Percentiles rank a stretch among this genome's conserved stretches.
These are phyloP conservation scores for Drosophila sordidapex DNA, from an alignment of 2,888 invertebrate species.

Conservation along the genomic window DNA sequence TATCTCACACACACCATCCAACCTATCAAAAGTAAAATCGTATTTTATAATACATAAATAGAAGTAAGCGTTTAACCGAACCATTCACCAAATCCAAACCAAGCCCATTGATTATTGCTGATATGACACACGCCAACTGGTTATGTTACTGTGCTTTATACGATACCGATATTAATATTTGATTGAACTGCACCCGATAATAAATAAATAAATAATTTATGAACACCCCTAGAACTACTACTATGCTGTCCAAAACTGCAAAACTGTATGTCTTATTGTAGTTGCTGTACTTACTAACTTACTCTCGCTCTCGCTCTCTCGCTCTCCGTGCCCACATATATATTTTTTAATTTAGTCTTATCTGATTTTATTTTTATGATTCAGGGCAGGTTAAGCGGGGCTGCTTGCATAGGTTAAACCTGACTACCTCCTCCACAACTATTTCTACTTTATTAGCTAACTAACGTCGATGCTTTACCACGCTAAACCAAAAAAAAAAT, in stretches of 20 bases:
- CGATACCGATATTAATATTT: conserved; percentile 51
- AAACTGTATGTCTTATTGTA: conserved; percentile 33
- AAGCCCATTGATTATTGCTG: conserved; percentile 50
- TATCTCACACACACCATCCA: conserved; percentile 50
- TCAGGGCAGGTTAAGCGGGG: conserved; percentile 36
- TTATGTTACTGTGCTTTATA: conserved; percentile 67
- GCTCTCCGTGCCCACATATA: conserved; percentile 1
- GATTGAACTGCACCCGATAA: conserved; percentile 48
- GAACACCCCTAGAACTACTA: conserved; percentile 48
- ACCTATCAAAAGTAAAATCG: conserved; percentile 29
- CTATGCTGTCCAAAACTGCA: conserved; percentile 37
- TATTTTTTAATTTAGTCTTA: neutral
- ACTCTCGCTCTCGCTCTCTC: conserved; percentile 9
- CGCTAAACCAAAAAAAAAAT: conserved; percentile 19
- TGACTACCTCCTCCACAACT: neutral
- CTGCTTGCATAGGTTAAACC: conserved; percentile 29
- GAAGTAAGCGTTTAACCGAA: conserved; percentile 49
- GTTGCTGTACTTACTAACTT: conserved; percentile 40
- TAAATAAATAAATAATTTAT: conserved; percentile 10
- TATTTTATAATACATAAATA: conserved; percentile 38
- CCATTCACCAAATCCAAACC: conserved; percentile 44
- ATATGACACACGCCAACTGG: conserved; percentile 58
- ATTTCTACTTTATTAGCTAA: neutral
- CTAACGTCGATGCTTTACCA: conserved; percentile 27
- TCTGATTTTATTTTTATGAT: conserved; percentile 5